A percentile compares a stretch with the other conserved stretches of the same genome.
Conservation (phyloP, 2,113 vertebrate species). For the Glaucidium brasilianum region DNA sequence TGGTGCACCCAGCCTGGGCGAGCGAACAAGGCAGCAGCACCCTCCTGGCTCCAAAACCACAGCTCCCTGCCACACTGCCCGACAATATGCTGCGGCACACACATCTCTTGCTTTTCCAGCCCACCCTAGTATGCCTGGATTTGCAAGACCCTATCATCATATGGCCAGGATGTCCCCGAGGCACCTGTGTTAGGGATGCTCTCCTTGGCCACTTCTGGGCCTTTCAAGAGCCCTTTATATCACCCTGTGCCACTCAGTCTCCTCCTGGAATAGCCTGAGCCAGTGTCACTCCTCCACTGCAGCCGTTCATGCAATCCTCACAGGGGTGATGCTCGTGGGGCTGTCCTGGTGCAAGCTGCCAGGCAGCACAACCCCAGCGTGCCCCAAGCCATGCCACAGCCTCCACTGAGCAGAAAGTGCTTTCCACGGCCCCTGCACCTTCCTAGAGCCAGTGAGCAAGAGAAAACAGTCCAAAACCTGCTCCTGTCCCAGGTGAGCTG, state of each 20-base stretch:
- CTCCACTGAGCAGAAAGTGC: rapidly evolving
- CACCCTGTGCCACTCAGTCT: background rate
- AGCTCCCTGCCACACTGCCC: background rate
- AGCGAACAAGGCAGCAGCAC: background rate
- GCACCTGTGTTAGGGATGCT: background rate
- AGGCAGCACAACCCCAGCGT: background rate
- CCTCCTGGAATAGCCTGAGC: background rate
- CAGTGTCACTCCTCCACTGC: rapidly evolving
- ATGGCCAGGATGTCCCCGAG: too few species aligned
- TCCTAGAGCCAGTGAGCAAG: rapidly evolving
- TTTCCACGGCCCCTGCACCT: background rate
- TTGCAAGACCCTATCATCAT: background rate
- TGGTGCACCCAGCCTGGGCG: rapidly evolving
- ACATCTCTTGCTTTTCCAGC: background rate
- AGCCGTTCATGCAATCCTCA: rapidly evolving
- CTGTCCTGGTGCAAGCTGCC: background rate
- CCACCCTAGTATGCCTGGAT: background rate
- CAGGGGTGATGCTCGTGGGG: background rate
- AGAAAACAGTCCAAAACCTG: rapidly evolving
- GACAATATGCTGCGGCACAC: rapidly evolving
- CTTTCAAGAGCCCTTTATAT: background rate
- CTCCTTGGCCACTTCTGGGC: background rate
- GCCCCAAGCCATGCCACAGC: background rate
- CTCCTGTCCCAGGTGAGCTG: background rate
- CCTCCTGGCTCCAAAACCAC: background rate